A percentile compares a stretch with the other conserved stretches of the same genome.
Evolutionary conservation across 2,113 vertebrate genomes (phyloP).

Genomic region (Gasterosteus nipponicus): DNA sequence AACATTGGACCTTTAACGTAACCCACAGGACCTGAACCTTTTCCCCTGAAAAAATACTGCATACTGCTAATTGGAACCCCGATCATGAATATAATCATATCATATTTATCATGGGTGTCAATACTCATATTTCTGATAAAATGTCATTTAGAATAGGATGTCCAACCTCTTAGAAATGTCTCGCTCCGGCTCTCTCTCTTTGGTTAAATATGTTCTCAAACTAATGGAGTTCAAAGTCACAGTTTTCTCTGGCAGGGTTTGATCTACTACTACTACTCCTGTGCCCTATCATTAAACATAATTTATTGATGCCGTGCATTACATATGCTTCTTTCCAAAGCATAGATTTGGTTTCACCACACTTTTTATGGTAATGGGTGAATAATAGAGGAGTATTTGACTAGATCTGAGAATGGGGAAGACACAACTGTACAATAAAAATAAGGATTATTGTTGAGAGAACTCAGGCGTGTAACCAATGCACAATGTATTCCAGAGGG

Average conservation of each 20-base stretch:
- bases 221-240: conserved; percentile 33
- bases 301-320: conserved; percentile 67
- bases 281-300: conserved; percentile 48
- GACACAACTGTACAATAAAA: conserved; percentile 50
- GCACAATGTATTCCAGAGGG: conserved; percentile 26
- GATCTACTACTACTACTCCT: conserved; percentile 8
- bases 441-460: conserved; percentile 13
- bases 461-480: conserved; percentile 16
- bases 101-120: conserved; percentile 30
- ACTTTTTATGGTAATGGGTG: conserved; percentile 46
- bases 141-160: conserved; percentile 46
- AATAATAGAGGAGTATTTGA: conserved; percentile 65
- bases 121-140: conserved; percentile 38
- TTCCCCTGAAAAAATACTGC: not conserved
- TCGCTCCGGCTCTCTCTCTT: conserved; percentile 38
- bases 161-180: conserved; percentile 53
- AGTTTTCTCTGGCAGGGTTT: conserved; percentile 20
- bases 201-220: conserved; percentile 18
- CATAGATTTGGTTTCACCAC: conserved; percentile 24
- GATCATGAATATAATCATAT: conserved; percentile 48
- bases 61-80: conserved; percentile 5
- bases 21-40: not conserved
- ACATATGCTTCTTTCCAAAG: conserved; percentile 33
- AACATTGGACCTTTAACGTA: not conserved
- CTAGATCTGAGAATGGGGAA: conserved; percentile 51